Base-by-base conservation (phyloP, 1,140 invertebrate species). In the Aphaenogaster floridana region DNA sequence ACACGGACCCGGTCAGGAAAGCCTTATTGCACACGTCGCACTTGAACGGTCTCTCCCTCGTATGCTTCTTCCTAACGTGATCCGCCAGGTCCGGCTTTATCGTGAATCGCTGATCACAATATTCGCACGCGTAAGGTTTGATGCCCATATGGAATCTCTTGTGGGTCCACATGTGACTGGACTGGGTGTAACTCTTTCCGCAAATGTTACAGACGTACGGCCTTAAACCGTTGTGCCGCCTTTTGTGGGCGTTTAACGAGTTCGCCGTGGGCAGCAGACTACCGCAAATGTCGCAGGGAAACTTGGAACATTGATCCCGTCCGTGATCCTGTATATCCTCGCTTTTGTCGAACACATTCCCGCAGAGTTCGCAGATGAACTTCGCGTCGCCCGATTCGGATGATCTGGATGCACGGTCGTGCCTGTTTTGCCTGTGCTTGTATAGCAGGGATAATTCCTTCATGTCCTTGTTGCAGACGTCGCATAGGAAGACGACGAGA, bases 1-100 rank as follows among this genome's bases (percentile, higher is more conserved):
- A 97, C 17, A 97, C 97, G 6, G 97, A 97, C 0, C 97, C 97
- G 4, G 97, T 97, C 0, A 97, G 96, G 89, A 98, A 98, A 21
- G 96, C 96, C 92, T 97, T 98, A 48, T 96, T 96, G 91, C 97
- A 98, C 8, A 97, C 96, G 39, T 96, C 95, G 79, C 97, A 98
- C 77, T 97, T 96, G 92, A 97, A 98, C 6, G 97, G 97, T 3
- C 97, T 96, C 84, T 97, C 97, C 5, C 97, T 97, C 2, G 96
- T 97, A 85, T 97, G 97, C 8, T 96, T 96, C 90, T 97, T 97
- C 3, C 97, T 95, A 13, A 96, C 96, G 79, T 97, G 97, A 92
- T 97, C 97, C 84, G 97, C 97, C 77, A 97, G 93, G 92, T 97
- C 97, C 34, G 96, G 97, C 42, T 97, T 96, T 50, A 97, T 96